Conservation (phyloP, 2,797 vertebrate genomes). For the Dallia pectoralis region DNA sequence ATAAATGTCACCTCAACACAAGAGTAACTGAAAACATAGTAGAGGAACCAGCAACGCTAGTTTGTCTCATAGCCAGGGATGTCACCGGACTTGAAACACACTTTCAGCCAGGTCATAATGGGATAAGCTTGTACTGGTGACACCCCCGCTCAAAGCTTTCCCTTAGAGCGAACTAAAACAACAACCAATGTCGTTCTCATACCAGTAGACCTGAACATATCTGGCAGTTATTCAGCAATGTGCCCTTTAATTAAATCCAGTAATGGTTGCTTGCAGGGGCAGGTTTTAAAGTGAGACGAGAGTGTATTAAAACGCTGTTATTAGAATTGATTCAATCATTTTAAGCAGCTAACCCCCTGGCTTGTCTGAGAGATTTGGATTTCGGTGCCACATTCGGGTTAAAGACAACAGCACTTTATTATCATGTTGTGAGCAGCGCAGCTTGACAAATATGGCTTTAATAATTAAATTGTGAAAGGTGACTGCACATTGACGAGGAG, state of each 20-base stretch:
- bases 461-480: neutral
- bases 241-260: constrained; percentile 1
- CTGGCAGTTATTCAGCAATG: neutral
- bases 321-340: constrained; percentile 2
- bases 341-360: neutral
- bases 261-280: neutral
- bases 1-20: neutral
- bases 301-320: constrained; percentile 6
- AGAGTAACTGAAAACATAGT: neutral
- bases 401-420: neutral
- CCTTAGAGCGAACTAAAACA: neutral
- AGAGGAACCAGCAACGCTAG: neutral
- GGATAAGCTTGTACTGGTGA: no score
- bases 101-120: no score
- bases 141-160: neutral
- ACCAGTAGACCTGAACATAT: constrained; percentile 1
- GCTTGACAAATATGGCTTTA: neutral
- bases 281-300: constrained; percentile 2
- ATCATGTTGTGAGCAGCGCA: neutral
- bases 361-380: neutral
- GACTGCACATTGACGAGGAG: neutral
- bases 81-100: no score
- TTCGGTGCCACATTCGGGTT: constrained; percentile 6
- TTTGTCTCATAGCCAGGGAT: no score
- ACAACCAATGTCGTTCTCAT: neutral